phyloP scores from a whole-genome alignment of 2,888 invertebrate species.

The Callimorpha dominula region DNA sequence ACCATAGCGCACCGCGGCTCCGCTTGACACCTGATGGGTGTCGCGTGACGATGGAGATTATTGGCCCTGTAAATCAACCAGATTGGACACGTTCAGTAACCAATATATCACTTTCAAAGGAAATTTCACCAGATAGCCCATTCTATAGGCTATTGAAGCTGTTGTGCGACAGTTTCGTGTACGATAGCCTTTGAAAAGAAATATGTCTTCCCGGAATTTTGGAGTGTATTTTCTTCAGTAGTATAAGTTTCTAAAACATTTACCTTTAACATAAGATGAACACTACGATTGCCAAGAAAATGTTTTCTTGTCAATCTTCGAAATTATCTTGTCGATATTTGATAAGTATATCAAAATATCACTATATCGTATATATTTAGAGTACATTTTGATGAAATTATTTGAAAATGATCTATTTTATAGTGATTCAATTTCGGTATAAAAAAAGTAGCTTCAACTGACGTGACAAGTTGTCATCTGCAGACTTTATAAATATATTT shows the following conservation, averaged over 20 bases:
- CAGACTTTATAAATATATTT: slow-evolving; percentile 9
- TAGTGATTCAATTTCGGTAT: slow-evolving; percentile 6
- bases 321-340: no score
- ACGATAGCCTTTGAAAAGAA: slow-evolving; percentile 45
- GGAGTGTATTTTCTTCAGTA: slow-evolving; percentile 15
- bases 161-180: slow-evolving; percentile 55
- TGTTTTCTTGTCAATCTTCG: slow-evolving; percentile 6
- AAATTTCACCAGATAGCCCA: slow-evolving; percentile 42
- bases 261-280: slow-evolving; percentile 22
- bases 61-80: slow-evolving; percentile 80
- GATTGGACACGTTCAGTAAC: slow-evolving; percentile 75
- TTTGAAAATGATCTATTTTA: slow-evolving; percentile 1
- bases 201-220: slow-evolving; percentile 17
- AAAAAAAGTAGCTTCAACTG: slow-evolving; percentile 7
- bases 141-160: slow-evolving; percentile 35
- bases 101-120: slow-evolving; percentile 66
- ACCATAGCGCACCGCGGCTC: slow-evolving; percentile 62
- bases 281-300: no score
- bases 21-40: slow-evolving; percentile 72
- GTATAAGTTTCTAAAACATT: slow-evolving; percentile 39
- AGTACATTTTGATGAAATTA: background rate
- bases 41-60: slow-evolving; percentile 76
- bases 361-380: background rate
- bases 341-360: no score
- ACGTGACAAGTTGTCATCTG: slow-evolving; percentile 12